Evolutionary conservation across 1,140 invertebrate genomes (phyloP), one percentile per base, ranked within the genome.

Genomic region (Linepithema humile): DNA sequence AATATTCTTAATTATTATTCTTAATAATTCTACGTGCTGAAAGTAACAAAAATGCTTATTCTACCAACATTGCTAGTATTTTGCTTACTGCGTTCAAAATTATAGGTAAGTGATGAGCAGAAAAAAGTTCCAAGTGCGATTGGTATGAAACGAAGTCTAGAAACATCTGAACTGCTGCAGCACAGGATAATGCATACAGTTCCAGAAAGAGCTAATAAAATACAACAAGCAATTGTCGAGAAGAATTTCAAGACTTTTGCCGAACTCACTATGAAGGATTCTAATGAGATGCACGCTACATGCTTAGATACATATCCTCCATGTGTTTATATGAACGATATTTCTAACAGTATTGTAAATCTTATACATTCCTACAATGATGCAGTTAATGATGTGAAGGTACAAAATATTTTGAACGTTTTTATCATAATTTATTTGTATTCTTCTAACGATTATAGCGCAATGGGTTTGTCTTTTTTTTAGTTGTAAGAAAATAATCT

Each of bases 211-310:
- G 96, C 97, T 1, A 91, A 96, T 69, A 91, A 95, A 80, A 98
- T 99, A 69, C 96, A 95, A 83, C 89, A 95, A 86, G 98, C 99
- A 9, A 99, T 99, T 69, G 72, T 95, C 40, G 89, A 96, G 0
- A 97, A 95, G 91, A 95, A 99, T 95, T 99, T 99, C 94, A 85
- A 96, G 48, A 96, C 93, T 65, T 99, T 99, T 96, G 98, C 98
- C 38, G 96, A 98, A 93, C 95, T 99, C 9, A 99, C 98, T 20
- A 99, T 99, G 97, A 97, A 97, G 94, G 99, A 99, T 91, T 99
- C 98, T 69, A 99, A 99, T 96, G 98, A 99, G 93, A 97, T 99
- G 90, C 99, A 99, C 95, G 98, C 99, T 2, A 96, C 98, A 40
- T 98, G 98, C 90, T 92, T 98, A 59, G 99, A 99, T 93, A 98